phyloP scores from a whole-genome alignment of 2,113 vertebrate species.

The Dicerorhinus sumatrensis region DNA sequence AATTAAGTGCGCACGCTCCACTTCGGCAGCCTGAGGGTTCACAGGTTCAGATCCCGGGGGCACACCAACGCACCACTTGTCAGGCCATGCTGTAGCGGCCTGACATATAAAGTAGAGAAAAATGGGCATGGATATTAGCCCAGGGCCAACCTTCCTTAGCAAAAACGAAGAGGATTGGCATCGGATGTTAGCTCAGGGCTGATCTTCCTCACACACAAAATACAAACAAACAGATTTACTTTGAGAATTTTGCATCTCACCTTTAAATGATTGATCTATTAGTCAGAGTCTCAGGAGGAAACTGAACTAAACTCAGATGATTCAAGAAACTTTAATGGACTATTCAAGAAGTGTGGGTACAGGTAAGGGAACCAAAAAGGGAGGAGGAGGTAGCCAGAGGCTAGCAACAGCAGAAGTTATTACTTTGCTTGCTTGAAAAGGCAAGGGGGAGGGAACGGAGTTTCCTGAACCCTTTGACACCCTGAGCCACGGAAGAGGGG shows the following conservation, averaged over 20 bases:
- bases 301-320: slow-evolving; percentile 5
- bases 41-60: no score
- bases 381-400: not conserved
- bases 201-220: no score
- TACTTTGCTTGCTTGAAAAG: not conserved
- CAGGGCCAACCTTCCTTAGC: no score
- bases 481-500: not conserved
- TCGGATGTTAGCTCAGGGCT: no score
- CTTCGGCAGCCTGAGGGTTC: no score
- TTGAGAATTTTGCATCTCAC: slow-evolving; percentile 48
- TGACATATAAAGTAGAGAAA: no score
- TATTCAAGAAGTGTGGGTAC: not conserved
- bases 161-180: no score
- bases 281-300: slow-evolving; percentile 24
- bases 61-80: no score
- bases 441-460: not conserved
- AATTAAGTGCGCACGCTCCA: no score
- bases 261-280: not conserved
- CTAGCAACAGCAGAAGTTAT: not conserved
- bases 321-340: not conserved
- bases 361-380: not conserved
- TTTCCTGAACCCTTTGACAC: not conserved
- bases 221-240: slow-evolving; percentile 40
- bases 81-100: no score
- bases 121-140: no score